These are phyloP conservation scores for Charina bottae DNA, from an alignment of 2,113 vertebrate species.

Conservation along the genomic window DNA sequence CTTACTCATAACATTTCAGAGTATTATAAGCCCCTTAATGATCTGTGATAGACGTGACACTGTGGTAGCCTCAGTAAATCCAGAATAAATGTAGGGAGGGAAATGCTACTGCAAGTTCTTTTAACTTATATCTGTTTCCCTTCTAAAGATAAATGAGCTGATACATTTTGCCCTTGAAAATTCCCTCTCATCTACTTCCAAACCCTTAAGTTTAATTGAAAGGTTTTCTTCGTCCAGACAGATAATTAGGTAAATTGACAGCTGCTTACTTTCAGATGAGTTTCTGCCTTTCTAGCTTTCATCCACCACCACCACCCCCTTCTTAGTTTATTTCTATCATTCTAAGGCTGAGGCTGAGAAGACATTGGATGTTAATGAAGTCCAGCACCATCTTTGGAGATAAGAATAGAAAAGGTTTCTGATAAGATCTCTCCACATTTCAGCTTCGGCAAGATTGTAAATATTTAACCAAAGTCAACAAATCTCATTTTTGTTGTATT, in stretches of 20 bases:
- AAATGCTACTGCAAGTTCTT: background rate
- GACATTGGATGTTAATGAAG: background rate
- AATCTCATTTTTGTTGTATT: background rate
- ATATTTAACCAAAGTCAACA: background rate
- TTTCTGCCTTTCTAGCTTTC: background rate
- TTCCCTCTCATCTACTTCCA: slow-evolving; percentile 30
- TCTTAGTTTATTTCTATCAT: background rate
- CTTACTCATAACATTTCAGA: slow-evolving; percentile 54
- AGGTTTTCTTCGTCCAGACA: background rate
- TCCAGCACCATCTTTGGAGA: background rate
- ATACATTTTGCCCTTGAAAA: slow-evolving; percentile 26
- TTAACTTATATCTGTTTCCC: slow-evolving; percentile 37
- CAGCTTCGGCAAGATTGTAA: background rate
- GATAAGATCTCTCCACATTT: background rate
- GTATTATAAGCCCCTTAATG: slow-evolving; percentile 45
- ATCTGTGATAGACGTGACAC: slow-evolving; percentile 37
- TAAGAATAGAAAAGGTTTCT: background rate
- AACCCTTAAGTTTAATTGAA: slow-evolving; percentile 30
- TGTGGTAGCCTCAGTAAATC: slow-evolving; percentile 29
- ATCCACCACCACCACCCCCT: background rate
- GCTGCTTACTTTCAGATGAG: background rate
- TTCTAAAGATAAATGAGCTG: slow-evolving; percentile 11
- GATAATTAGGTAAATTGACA: slow-evolving; percentile 26
- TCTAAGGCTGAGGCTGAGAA: background rate
- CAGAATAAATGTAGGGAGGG: slow-evolving; percentile 35